Evolutionary conservation across 2,113 vertebrate species (phyloP).

Genomic region (Cheilinus undulatus): DNA sequence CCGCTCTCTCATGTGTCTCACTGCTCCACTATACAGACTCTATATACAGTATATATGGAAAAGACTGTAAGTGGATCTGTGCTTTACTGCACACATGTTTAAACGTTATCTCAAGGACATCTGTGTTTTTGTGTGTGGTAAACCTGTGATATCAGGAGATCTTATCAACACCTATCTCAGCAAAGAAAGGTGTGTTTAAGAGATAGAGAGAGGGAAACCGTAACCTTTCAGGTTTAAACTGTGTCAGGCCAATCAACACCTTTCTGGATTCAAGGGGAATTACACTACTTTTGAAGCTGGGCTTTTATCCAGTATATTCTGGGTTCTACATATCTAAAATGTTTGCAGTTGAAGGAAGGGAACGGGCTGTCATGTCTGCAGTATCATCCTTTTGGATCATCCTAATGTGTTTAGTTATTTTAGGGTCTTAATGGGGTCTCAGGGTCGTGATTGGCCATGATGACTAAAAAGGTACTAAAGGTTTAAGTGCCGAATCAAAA

Average conservation of each 20-base stretch:
- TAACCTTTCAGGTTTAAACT: background rate
- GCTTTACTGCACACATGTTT: slow-evolving; percentile 1
- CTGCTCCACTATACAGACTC: background rate
- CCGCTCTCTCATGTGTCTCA: slow-evolving; percentile 7
- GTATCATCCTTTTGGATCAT: too few species aligned
- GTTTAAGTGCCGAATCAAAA: too few species aligned
- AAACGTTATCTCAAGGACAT: slow-evolving; percentile 57
- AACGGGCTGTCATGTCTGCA: too few species aligned
- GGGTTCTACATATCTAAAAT: too few species aligned
- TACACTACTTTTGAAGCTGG: too few species aligned
- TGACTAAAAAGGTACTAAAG: too few species aligned
- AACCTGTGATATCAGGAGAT: slow-evolving; percentile 38
- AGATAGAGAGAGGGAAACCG: background rate
- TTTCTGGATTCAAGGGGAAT: background rate
- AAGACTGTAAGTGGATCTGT: background rate
- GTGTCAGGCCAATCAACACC: background rate
- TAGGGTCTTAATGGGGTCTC: too few species aligned
- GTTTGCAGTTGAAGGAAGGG: too few species aligned
- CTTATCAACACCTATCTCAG: slow-evolving; percentile 24
- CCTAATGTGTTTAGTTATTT: too few species aligned
- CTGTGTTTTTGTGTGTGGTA: slow-evolving; percentile 5
- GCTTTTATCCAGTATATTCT: too few species aligned
- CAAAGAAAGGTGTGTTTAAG: background rate
- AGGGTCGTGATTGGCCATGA: too few species aligned
- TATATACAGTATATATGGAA: background rate